Evolutionary conservation across 2,113 vertebrate species (phyloP), one percentile per base, ranked within the genome.

Genomic region (Gracilinanus agilis): DNA sequence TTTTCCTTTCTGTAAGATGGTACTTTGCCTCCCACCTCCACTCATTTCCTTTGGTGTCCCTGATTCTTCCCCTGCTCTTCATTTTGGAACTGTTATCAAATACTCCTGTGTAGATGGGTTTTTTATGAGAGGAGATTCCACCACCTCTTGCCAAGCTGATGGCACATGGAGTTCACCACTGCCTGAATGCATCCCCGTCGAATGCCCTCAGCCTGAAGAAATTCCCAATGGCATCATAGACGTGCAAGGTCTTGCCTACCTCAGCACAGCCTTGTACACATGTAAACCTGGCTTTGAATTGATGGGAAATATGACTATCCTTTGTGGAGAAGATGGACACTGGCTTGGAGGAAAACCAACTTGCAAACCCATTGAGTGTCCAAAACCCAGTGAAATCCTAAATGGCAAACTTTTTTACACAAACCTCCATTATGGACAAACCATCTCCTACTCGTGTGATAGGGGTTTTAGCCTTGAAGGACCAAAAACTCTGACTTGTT

Each of bases 201-300:
- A 99, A 96, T 99, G 99, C 55, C 99, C 99, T 7, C 99, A 99
- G 3, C 99, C 99, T 16, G 99, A 99, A 95, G 99, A 99, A 98
- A 98, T 99, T 96, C 98, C 96, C 53, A 99, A 99, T 0, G 99
- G 99, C 34, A 99, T 99, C 93, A 99, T 99, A 5, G 99, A 99
- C 44, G 99, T 99, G 12, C 99, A 99, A 96, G 99, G 99, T n/a
- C 99, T 99, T 90, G 99, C 99, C 96, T 99, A 99, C 96, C 99
- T 99, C 92, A 99, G 99, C 98, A 99, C 99, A 92, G 99, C 99
- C 0, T 98, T 99, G 53, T 99, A 99, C 94, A 99, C 99, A 6
- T 99, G 99, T 95, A 99, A 99, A 95, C 98, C 99, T 83, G 99
- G 99, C 53, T 99, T 99, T 92, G 98, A 99, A 44, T 97, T 99